Evolutionary conservation across 2,113 vertebrate genomes (phyloP), one percentile per base, ranked within the genome.

Genomic region (Myxocyprinus asiaticus): DNA sequence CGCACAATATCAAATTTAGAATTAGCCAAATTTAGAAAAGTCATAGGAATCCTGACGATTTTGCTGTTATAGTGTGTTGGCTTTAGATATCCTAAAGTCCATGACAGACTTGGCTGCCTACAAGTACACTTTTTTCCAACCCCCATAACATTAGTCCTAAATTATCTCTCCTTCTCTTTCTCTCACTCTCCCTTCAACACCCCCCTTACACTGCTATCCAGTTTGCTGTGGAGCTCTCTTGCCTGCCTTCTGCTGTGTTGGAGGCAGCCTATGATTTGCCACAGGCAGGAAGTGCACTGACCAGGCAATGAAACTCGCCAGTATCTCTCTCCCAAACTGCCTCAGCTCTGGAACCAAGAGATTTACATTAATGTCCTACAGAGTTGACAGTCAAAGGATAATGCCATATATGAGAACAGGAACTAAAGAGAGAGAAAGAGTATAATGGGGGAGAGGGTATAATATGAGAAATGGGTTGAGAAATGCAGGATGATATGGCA

Each of bases 221-320:
- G 62, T 80, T 74, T 61, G 64, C 45, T 48, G 53, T 80, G 71
- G 70, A 11, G 63, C 71, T 71, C 71, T 75, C 64, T 76, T 61
- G 45, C 64, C 71, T 15, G 56, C 65, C 79, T 75, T 75, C 74
- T 69, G 74, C 74, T 79, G 77, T 69, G 77, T 69, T 33, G 72
- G 76, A 78, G 75, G 76, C 55, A 66, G 76, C 65, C 62, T 74
- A 67, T 82, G 69, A 83, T 83, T 83, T 75, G 72, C 73, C 51
- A 67, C 64, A 75, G 72, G 67, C 67, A 59, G 61, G 48, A 63
- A 62, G 59, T 63, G 61, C 61, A 59, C 77, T 79, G 77, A 79
- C 77, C 77, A 72, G 53, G 78, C 71, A 61, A 44, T 55, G 61
- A 76, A 76, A 55, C 62, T 76, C 48, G 48, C 56, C 64, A 53